Evolutionary conservation across 2,888 invertebrate genomes (phyloP).

Genomic region (Aethes cnicana): DNA sequence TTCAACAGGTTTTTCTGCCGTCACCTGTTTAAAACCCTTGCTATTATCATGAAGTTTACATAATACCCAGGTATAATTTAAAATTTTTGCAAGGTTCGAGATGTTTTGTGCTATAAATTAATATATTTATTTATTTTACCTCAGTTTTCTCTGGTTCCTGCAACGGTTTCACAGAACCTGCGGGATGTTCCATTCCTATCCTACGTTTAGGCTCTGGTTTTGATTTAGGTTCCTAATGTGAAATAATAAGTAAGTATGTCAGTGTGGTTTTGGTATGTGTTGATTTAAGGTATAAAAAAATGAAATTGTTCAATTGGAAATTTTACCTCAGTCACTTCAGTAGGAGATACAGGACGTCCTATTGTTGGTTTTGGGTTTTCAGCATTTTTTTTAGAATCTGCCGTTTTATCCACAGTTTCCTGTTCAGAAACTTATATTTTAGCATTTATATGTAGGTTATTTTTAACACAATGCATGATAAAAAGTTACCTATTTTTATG

Average conservation of each 20-base stretch:
- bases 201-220: slow-evolving; percentile 24
- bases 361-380: slow-evolving; percentile 13
- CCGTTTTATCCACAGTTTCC: slow-evolving; percentile 15
- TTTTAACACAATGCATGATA: neutral
- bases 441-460: neutral
- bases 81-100: too few relatives aligned
- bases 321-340: slow-evolving; percentile 17
- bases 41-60: slow-evolving; percentile 2
- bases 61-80: neutral
- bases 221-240: slow-evolving; percentile 26
- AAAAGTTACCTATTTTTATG: too few relatives aligned
- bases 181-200: slow-evolving; percentile 21
- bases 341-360: slow-evolving; percentile 6
- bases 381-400: slow-evolving; percentile 1
- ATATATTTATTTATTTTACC: slow-evolving; percentile 7
- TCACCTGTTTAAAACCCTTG: slow-evolving; percentile 19
- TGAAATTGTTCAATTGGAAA: neutral
- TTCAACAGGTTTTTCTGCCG: slow-evolving; percentile 13
- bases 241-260: neutral
- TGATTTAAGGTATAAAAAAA: too few relatives aligned
- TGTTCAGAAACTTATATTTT: slow-evolving; percentile 8
- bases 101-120: too few relatives aligned
- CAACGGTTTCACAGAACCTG: slow-evolving; percentile 35
- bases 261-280: too few relatives aligned
- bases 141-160: slow-evolving; percentile 36